Percentiles rank a stretch among this genome's conserved stretches.
Evolutionary conservation across 2,888 invertebrate species (phyloP).

Genomic region (Smittia aterrima): DNA sequence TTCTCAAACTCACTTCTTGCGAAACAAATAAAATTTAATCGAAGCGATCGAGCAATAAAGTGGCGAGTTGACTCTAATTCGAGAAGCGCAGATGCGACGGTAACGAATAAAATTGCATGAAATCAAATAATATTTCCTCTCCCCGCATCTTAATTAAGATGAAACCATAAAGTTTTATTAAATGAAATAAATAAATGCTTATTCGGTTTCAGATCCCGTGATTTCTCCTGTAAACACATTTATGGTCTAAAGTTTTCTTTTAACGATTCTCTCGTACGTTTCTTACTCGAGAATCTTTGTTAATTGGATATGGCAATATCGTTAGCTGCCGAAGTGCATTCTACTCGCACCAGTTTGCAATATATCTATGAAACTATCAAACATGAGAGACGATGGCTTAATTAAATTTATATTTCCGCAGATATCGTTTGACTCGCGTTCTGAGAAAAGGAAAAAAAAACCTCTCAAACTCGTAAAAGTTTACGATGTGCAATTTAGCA

Average conservation of each 20-base stretch:
- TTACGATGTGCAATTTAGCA: constrained; percentile 4
- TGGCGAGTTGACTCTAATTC: background rate
- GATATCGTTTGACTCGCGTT: background rate
- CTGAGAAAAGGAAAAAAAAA: background rate
- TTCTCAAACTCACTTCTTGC: background rate
- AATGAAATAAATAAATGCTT: background rate
- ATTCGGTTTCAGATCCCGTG: constrained; percentile 9
- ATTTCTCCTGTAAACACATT: background rate
- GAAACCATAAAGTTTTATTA: constrained; percentile 18
- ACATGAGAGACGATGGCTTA: background rate
- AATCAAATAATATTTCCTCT: background rate
- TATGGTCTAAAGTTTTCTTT: background rate
- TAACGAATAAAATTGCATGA: background rate
- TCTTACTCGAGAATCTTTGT: background rate
- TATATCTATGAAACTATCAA: background rate
- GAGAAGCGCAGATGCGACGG: background rate
- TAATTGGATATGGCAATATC: background rate
- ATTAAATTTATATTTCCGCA: constrained; percentile 8
- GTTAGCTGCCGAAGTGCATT: background rate
- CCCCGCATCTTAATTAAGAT: background rate
- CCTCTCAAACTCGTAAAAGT: background rate
- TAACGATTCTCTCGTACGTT: background rate
- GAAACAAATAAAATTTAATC: background rate
- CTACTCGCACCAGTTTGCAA: constrained; percentile 5
- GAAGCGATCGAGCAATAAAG: background rate